Conservation (phyloP, 2,888 invertebrate genomes). For the Eugnorisma glareosa region DNA sequence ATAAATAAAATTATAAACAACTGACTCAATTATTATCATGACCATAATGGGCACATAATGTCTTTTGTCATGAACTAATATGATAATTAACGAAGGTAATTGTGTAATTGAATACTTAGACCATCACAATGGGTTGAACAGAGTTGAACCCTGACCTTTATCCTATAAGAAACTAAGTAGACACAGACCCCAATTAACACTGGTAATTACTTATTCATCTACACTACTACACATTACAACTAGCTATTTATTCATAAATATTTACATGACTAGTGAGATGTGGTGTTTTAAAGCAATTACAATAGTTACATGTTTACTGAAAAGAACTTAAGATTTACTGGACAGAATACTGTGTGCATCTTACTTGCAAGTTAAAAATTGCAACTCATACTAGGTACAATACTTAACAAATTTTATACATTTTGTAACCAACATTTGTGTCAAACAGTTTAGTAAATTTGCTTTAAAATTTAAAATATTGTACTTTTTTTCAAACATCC, state of each 20-base stretch:
- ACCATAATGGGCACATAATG: constrained; percentile 34
- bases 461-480: constrained; percentile 17
- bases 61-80: constrained; percentile 57
- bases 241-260: constrained; percentile 63
- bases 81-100: constrained; percentile 57
- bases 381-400: constrained; percentile 22
- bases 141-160: constrained; percentile 63
- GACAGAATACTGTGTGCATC: constrained; percentile 61
- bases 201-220: constrained; percentile 57
- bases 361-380: constrained; percentile 23
- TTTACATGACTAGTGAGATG: constrained; percentile 76
- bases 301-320: constrained; percentile 42
- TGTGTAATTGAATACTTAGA: constrained; percentile 63
- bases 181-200: constrained; percentile 58
- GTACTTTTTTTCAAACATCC: constrained; percentile 34
- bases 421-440: constrained; percentile 28
- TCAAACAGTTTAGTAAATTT: background rate
- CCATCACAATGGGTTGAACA: constrained; percentile 57
- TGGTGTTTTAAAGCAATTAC: constrained; percentile 66
- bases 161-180: constrained; percentile 58
- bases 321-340: constrained; percentile 61
- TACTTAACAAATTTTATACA: constrained; percentile 23
- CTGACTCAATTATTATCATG: constrained; percentile 27
- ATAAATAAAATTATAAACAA: constrained; percentile 44
- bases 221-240: constrained; percentile 61